These are phyloP conservation scores for Corythaixoides concolor DNA, from an alignment of 2,113 vertebrate species.

Conservation along the genomic window DNA sequence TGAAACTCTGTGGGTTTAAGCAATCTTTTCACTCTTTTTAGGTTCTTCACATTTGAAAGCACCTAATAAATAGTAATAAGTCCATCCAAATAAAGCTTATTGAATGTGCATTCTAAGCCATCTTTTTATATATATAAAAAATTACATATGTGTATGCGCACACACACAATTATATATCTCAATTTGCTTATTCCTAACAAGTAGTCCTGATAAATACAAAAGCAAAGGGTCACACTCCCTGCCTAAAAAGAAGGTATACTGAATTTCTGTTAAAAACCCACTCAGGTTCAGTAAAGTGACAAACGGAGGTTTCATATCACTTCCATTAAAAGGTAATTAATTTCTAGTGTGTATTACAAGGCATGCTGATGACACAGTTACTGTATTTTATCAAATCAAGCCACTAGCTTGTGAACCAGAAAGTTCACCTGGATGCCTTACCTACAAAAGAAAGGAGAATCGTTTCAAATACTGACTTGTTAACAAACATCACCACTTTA, in stretches of 20 bases:
- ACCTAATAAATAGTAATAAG: neutral
- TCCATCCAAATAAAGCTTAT: neutral
- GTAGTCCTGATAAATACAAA: neutral
- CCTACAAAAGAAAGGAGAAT: neutral
- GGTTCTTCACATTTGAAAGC: neutral
- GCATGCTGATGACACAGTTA: neutral
- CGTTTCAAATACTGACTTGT: neutral
- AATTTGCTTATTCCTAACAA: neutral
- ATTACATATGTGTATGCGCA: neutral
- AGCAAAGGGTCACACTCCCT: neutral
- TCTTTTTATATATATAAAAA: neutral
- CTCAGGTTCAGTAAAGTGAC: neutral
- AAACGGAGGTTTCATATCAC: neutral
- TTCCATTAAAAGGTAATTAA: neutral
- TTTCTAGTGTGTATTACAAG: neutral
- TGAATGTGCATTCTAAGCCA: neutral
- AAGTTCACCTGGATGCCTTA: neutral
- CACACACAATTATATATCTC: neutral
- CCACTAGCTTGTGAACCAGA: neutral
- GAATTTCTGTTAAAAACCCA: neutral
- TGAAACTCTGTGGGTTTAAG: neutral
- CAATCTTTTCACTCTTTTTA: neutral
- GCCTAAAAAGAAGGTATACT: neutral
- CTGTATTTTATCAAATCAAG: neutral
- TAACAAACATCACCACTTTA: neutral